Conservation (phyloP, 2,113 vertebrate genomes). For the Cebidichthys violaceus region DNA sequence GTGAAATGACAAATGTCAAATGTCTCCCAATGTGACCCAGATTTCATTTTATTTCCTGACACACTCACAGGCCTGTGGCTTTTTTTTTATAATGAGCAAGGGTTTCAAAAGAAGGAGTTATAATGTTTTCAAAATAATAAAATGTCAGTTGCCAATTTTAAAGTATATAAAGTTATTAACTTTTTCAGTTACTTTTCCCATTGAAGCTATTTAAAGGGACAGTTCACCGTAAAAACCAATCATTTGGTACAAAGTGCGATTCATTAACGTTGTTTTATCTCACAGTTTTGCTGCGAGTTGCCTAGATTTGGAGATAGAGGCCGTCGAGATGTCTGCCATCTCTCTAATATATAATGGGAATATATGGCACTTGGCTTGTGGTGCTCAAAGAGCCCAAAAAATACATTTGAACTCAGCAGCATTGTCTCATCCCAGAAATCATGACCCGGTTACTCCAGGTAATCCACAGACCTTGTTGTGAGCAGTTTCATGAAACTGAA, state of each 20-base stretch:
- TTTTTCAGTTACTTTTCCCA: not conserved
- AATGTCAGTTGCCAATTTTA: constrained; percentile 32
- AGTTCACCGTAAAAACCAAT: too few relatives aligned
- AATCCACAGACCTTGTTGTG: not conserved
- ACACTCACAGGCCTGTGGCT: constrained; percentile 42
- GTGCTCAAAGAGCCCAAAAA: not conserved
- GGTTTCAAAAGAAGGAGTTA: constrained; percentile 14
- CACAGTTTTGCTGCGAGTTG: not conserved
- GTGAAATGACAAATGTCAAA: constrained; percentile 41
- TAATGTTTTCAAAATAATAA: constrained; percentile 2
- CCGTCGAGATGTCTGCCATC: not conserved
- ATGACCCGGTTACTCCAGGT: not conserved
- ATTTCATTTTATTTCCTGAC: constrained; percentile 51
- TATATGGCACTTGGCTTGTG: not conserved
- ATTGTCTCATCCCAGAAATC: not conserved
- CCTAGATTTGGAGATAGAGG: not conserved
- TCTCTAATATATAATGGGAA: not conserved
- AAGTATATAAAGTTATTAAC: constrained; percentile 15
- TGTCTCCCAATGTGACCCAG: constrained; percentile 63
- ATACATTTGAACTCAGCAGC: not conserved
- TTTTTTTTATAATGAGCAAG: constrained; percentile 37
- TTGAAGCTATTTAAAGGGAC: too few relatives aligned
- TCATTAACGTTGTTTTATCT: too few relatives aligned
- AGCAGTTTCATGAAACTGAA: not conserved
- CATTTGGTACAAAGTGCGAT: too few relatives aligned